phyloP scores from a whole-genome alignment of 1,140 invertebrate species.

The Archivesica marissinica region DNA sequence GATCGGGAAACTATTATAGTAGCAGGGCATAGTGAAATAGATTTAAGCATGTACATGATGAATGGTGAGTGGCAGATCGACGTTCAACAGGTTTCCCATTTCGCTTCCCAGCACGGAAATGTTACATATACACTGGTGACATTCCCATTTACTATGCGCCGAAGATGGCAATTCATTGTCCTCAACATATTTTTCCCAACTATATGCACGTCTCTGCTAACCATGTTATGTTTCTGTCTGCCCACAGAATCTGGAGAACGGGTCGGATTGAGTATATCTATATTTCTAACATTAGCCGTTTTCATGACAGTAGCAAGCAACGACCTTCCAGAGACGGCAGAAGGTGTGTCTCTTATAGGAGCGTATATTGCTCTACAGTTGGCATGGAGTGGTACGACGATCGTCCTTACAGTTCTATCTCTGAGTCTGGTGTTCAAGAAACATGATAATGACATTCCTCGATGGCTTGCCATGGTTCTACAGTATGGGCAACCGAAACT shows the following conservation, averaged over 20 bases:
- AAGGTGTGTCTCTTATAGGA: conserved; percentile 80
- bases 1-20: neutral
- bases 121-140: conserved; percentile 26
- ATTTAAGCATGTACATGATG: neutral
- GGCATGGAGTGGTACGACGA: conserved; percentile 8
- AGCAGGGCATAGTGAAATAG: neutral
- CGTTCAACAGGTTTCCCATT: neutral
- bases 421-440: neutral
- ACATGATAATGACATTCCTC: neutral
- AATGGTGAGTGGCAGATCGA: conserved; percentile 32
- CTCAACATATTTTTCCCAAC: conserved; percentile 64
- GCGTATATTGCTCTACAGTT: conserved; percentile 63
- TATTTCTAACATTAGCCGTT: conserved; percentile 64
- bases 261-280: conserved; percentile 55
- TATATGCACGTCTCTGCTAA: conserved; percentile 52
- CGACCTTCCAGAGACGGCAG: conserved; percentile 49
- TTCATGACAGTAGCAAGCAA: conserved; percentile 50
- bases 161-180: conserved; percentile 21
- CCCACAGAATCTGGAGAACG: conserved; percentile 60
- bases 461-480: neutral
- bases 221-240: conserved; percentile 45
- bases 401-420: conserved; percentile 30
- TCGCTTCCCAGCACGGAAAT: neutral
- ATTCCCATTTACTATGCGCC: neutral
- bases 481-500: neutral